These are phyloP conservation scores for Hyperopisus bebe DNA, from an alignment of 2,113 vertebrate species.

Conservation along the genomic window DNA sequence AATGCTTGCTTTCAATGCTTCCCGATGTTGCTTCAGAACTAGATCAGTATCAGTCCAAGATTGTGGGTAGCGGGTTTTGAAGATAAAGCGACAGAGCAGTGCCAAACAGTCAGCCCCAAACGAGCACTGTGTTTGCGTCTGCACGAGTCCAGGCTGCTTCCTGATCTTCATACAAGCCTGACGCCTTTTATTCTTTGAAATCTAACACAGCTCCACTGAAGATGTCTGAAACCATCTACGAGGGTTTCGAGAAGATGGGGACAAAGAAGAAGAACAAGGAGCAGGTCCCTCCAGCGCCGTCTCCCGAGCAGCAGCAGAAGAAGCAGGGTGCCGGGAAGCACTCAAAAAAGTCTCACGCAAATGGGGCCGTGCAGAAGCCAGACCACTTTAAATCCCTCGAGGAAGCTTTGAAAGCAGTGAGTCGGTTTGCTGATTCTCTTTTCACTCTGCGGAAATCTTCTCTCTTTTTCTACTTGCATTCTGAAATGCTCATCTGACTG, in stretches of 20 bases:
- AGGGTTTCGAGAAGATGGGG: conserved; percentile 71
- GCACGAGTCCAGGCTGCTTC: too few species aligned
- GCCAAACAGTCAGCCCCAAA: conserved; percentile 2
- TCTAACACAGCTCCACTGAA: conserved; percentile 57
- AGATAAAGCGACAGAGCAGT: neutral
- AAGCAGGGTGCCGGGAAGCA: conserved; percentile 46
- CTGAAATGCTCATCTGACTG: neutral
- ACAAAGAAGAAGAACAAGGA: conserved; percentile 83
- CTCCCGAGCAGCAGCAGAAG: conserved; percentile 55
- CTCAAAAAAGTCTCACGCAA: conserved; percentile 50
- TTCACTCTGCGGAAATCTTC: neutral
- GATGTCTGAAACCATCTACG: conserved; percentile 68
- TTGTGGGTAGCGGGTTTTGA: neutral
- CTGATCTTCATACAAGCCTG: neutral
- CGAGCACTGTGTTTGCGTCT: neutral
- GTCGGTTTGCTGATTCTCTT: conserved; percentile 39
- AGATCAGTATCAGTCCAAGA: neutral
- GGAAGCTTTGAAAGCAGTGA: conserved; percentile 80
- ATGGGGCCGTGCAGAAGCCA: neutral
- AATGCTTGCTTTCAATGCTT: neutral
- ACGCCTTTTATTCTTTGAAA: neutral
- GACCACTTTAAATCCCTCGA: conserved; percentile 67
- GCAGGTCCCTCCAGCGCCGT: conserved; percentile 72
- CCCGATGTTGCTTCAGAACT: neutral
- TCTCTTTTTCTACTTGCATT: neutral